Conservation (phyloP, 2,888 invertebrate genomes). For the Thera britannica region DNA sequence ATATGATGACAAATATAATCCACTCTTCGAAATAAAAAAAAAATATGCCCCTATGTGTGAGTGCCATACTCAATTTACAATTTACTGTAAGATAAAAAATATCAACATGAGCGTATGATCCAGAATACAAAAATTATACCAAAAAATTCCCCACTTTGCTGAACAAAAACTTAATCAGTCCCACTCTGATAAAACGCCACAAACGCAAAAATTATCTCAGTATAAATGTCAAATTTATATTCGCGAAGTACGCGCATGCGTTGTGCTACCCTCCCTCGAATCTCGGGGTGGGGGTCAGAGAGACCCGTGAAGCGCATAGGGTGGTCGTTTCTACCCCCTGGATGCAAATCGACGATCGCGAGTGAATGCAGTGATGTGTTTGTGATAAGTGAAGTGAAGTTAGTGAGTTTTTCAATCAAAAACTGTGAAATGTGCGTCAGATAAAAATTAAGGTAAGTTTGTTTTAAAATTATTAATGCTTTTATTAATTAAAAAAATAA, state of each 20-base stretch:
- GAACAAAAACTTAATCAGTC: conserved; percentile 32
- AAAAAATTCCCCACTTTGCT: not conserved
- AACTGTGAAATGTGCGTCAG: conserved; percentile 36
- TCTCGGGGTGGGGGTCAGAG: conserved; percentile 42
- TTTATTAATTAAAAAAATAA: no score
- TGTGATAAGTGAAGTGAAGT: conserved; percentile 19
- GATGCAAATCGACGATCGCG: conserved; percentile 37
- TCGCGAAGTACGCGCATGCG: conserved; percentile 40
- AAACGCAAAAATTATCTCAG: conserved; percentile 43
- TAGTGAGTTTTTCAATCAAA: conserved; percentile 15
- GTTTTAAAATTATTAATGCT: no score
- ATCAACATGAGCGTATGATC: not conserved
- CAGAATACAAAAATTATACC: not conserved
- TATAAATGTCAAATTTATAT: conserved; percentile 42
- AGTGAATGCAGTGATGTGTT: conserved; percentile 49
- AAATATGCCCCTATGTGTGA: no score
- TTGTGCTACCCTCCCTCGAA: conserved; percentile 15
- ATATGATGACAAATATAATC: no score
- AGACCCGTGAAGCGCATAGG: conserved; percentile 15
- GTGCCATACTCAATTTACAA: no score
- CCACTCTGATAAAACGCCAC: conserved; percentile 29
- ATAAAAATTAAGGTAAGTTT: conserved; percentile 35
- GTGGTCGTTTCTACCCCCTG: conserved; percentile 41
- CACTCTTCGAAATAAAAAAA: no score
- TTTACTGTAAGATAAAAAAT: no score